Evolutionary conservation across 2,888 invertebrate species (phyloP).

Genomic region (Amiota communis): DNA sequence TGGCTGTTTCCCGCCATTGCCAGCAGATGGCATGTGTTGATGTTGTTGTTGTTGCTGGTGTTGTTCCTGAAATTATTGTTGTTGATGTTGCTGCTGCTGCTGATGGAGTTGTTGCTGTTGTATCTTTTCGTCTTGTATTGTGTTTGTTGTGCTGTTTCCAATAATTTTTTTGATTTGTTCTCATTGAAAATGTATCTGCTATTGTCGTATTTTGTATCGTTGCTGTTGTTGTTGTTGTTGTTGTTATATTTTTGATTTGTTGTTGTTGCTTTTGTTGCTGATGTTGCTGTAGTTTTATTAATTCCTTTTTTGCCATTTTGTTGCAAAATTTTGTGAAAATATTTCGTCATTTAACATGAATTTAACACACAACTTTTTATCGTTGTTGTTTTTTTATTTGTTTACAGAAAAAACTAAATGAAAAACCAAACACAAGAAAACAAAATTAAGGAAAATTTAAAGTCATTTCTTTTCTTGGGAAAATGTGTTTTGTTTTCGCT

Average conservation of each 20-base stretch:
- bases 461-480: too few relatives aligned
- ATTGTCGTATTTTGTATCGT: background rate
- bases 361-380: background rate
- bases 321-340: slow-evolving; percentile 49
- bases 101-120: slow-evolving; percentile 49
- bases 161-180: slow-evolving; percentile 1
- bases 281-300: slow-evolving; percentile 12
- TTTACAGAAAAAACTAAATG: background rate
- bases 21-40: slow-evolving; percentile 30
- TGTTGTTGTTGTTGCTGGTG: slow-evolving; percentile 52
- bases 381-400: slow-evolving; percentile 7
- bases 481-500: background rate
- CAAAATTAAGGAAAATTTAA: too few relatives aligned
- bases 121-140: slow-evolving; percentile 41
- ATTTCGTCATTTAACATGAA: slow-evolving; percentile 61
- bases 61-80: slow-evolving; percentile 40
- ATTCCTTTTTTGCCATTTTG: slow-evolving; percentile 20
- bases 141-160: slow-evolving; percentile 40
- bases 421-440: slow-evolving; percentile 31
- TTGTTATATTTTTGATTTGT: slow-evolving; percentile 16
- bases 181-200: background rate
- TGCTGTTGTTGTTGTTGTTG: slow-evolving; percentile 1
- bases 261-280: slow-evolving; percentile 4
- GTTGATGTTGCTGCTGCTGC: slow-evolving; percentile 39
- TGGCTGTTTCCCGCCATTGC: slow-evolving; percentile 50